A percentile compares a stretch with the other conserved stretches of the same genome.
phyloP scores from a whole-genome alignment of 2,797 vertebrate species.

The Gymnocypris eckloni region DNA sequence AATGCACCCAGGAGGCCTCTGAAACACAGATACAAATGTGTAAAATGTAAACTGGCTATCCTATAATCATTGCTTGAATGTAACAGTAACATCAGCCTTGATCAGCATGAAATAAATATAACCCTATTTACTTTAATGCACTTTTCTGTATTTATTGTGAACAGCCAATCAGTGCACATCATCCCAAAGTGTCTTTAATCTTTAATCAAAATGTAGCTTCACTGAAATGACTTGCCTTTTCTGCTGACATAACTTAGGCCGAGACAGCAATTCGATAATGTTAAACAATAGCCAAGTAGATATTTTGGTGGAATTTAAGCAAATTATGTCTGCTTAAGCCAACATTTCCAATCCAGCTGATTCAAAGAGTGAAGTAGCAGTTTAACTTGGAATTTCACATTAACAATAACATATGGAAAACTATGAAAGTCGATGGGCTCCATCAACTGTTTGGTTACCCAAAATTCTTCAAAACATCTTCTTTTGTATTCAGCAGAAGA shows the following conservation, averaged over 20 bases:
- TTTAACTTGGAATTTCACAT: background rate
- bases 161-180: background rate
- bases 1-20: conserved; percentile 17
- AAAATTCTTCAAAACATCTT: background rate
- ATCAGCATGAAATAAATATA: background rate
- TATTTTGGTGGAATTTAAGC: background rate
- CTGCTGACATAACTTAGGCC: background rate
- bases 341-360: background rate
- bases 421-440: background rate
- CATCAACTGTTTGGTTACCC: background rate
- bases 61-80: background rate
- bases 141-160: background rate
- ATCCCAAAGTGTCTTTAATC: background rate
- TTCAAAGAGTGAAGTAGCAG: background rate
- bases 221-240: background rate
- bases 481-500: background rate
- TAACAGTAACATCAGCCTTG: background rate
- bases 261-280: background rate
- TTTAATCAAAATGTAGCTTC: background rate
- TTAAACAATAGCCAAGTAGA: background rate
- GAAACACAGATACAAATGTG: background rate
- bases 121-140: background rate
- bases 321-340: background rate
- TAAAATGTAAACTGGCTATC: background rate
- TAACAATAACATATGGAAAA: background rate